phyloP scores from a whole-genome alignment of 2,888 invertebrate species.

The Oscheius sp. region DNA sequence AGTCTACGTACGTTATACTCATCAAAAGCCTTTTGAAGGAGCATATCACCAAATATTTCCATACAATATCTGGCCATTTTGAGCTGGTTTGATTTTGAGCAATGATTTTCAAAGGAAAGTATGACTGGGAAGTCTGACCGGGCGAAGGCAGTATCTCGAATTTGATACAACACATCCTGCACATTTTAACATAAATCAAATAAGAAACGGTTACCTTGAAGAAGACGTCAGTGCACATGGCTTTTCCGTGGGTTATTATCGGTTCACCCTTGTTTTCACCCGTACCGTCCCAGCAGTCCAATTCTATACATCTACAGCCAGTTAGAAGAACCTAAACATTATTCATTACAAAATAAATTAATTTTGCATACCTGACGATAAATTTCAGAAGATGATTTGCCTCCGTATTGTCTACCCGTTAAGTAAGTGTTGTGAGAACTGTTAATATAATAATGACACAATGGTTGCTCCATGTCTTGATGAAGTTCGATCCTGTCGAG shows the following conservation, averaged over 20 bases:
- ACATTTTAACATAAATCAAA: background rate
- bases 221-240: constrained; percentile 98
- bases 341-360: background rate
- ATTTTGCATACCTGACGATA: constrained; percentile 79
- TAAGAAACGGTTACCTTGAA: constrained; percentile 81
- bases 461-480: constrained; percentile 95
- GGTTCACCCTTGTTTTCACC: constrained; percentile 84
- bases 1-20: constrained; percentile 83
- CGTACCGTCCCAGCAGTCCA: constrained; percentile 75
- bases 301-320: constrained; percentile 84
- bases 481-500: constrained; percentile 82
- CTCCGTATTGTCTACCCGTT: constrained; percentile 94
- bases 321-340: constrained; percentile 87
- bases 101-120: constrained; percentile 98
- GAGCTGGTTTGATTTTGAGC: constrained; percentile 91
- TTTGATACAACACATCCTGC: constrained; percentile 91
- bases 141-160: constrained; percentile 96
- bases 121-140: constrained; percentile 97
- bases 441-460: constrained; percentile 98
- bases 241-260: constrained; percentile 98
- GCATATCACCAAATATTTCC: constrained; percentile 92
- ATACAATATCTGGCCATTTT: constrained; percentile 99
- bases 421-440: constrained; percentile 92
- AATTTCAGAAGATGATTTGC: constrained; percentile 96
- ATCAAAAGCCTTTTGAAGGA: constrained; percentile 88